Evolutionary conservation across 2,113 vertebrate genomes (phyloP).

Genomic region (Cryptomyrus ogoouensis): DNA sequence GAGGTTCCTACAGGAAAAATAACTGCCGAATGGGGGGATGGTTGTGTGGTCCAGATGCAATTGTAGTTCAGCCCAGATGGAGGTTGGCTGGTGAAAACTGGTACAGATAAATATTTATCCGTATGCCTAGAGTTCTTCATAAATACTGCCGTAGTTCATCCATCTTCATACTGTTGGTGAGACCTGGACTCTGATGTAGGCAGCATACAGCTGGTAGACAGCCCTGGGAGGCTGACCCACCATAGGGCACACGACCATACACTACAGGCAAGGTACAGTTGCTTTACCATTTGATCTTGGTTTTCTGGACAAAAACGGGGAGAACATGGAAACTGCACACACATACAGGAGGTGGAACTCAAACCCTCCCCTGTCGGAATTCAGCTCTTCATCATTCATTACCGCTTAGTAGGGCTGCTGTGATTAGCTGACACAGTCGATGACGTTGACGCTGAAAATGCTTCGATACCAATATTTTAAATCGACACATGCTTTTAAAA

Average conservation of each 20-base stretch:
- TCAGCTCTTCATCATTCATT: not conserved
- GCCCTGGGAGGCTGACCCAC: not conserved
- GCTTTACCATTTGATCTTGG: not conserved
- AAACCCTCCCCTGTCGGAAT: not conserved
- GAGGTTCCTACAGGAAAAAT: not conserved
- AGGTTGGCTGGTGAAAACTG: not conserved
- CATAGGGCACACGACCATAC: not conserved
- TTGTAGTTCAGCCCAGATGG: not conserved
- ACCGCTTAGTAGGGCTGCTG: not conserved
- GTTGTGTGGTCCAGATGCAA: not conserved
- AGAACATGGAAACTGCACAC: not conserved
- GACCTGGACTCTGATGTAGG: not conserved
- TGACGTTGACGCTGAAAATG: too few relatives aligned
- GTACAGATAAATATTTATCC: not conserved
- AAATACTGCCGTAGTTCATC: not conserved
- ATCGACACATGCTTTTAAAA: too few relatives aligned
- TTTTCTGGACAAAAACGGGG: not conserved
- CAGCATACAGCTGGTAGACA: not conserved
- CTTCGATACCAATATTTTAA: too few relatives aligned
- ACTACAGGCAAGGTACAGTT: not conserved
- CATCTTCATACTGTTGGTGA: not conserved
- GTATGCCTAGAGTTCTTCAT: not conserved
- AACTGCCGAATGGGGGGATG: not conserved
- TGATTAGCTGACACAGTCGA: too few relatives aligned
- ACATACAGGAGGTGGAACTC: not conserved